Percentiles rank a stretch among this genome's conserved stretches.
phyloP scores from a whole-genome alignment of 2,888 invertebrate genomes.

The Luffia ferchaultella region DNA sequence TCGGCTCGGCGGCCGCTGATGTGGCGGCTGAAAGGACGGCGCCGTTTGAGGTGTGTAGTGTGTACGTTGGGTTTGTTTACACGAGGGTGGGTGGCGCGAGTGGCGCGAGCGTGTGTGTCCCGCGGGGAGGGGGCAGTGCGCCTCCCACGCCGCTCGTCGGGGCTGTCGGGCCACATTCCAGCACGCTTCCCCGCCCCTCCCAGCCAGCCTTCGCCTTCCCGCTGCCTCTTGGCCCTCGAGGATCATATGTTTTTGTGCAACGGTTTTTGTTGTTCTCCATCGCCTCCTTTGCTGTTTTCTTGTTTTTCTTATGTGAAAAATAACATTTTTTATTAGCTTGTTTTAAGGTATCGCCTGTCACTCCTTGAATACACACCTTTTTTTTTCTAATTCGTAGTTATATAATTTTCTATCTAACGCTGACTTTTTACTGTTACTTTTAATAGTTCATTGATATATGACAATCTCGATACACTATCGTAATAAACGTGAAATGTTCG shows the following conservation, averaged over 20 bases:
- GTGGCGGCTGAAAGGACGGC: neutral
- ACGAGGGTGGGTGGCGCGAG: slow-evolving; percentile 34
- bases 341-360: slow-evolving; percentile 44
- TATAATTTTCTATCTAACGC: too few species aligned
- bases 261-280: slow-evolving; percentile 66
- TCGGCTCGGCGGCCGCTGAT: neutral
- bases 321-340: slow-evolving; percentile 45
- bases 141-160: slow-evolving; percentile 62
- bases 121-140: slow-evolving; percentile 37
- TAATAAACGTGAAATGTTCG: too few species aligned
- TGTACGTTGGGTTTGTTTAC: slow-evolving; percentile 47
- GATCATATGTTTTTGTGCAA: slow-evolving; percentile 68
- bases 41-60: neutral
- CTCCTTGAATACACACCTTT: too few species aligned
- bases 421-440: too few species aligned
- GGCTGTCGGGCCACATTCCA: slow-evolving; percentile 65
- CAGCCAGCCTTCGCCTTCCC: slow-evolving; percentile 21
- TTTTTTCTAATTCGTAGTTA: too few species aligned
- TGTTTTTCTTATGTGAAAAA: slow-evolving; percentile 21
- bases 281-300: slow-evolving; percentile 49
- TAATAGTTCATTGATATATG: too few species aligned
- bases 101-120: slow-evolving; percentile 42
- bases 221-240: slow-evolving; percentile 29
- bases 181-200: slow-evolving; percentile 36
- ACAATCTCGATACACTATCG: too few species aligned